Conservation (phyloP, 2,113 vertebrate species). For the Eudyptes chrysolophus region DNA sequence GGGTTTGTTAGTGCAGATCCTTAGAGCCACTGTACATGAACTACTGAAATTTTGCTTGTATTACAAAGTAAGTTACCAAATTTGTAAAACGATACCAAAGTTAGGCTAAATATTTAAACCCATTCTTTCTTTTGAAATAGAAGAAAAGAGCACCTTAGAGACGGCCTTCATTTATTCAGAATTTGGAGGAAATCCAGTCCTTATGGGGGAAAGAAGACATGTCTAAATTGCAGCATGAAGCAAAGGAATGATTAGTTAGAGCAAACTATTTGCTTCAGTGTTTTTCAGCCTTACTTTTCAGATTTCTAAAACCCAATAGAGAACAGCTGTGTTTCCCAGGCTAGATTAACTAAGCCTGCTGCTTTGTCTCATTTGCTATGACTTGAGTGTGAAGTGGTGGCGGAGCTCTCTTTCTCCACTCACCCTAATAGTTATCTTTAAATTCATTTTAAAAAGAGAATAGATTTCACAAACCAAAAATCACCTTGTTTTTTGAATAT, state of each 20-base stretch:
- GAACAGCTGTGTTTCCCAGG: not conserved
- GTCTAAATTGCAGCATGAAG: not conserved
- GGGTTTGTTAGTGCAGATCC: not conserved
- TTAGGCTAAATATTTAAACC: not conserved
- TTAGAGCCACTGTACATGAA: not conserved
- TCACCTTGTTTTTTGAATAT: accelerated
- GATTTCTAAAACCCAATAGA: not conserved
- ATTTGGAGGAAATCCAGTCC: not conserved
- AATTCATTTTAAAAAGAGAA: not conserved
- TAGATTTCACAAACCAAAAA: not conserved
- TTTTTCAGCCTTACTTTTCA: not conserved
- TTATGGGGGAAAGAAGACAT: not conserved
- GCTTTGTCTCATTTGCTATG: not conserved
- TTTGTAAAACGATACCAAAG: not conserved
- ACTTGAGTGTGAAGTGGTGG: not conserved
- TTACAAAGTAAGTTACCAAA: not conserved
- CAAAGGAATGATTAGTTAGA: not conserved
- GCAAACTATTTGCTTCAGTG: not conserved
- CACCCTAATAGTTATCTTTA: not conserved
- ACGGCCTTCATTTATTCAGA: not conserved
- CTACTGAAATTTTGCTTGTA: not conserved
- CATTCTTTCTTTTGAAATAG: not conserved
- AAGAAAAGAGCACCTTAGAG: not conserved
- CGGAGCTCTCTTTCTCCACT: not conserved
- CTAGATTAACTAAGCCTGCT: not conserved